Evolutionary conservation across 2,797 vertebrate genomes (phyloP).

Genomic region (Pantherophis alleghaniensis): DNA sequence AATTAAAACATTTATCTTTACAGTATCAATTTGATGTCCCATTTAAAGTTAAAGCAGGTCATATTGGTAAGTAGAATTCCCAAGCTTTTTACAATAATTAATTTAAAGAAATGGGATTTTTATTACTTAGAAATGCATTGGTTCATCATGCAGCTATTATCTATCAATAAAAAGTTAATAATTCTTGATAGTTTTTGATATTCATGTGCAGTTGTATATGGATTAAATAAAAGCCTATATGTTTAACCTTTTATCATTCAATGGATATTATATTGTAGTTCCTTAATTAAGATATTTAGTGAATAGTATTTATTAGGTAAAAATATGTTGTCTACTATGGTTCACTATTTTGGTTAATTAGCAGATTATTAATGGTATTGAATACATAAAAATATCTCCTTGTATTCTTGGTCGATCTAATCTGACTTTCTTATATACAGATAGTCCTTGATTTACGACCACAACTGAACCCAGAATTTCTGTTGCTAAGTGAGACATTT

Average conservation of each 20-base stretch:
- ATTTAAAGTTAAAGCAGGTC: slow-evolving; percentile 94
- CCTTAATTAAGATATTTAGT: not conserved
- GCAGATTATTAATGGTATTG: not conserved
- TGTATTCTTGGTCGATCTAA: not conserved
- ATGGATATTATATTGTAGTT: not conserved
- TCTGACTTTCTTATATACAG: not conserved
- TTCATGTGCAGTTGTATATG: not conserved
- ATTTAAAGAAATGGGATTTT: not conserved
- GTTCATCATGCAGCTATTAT: not conserved
- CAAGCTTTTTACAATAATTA: not conserved
- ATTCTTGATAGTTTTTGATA: not conserved
- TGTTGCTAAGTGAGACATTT: too few species aligned
- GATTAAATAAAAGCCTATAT: not conserved
- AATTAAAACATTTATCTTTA: slow-evolving; percentile 45
- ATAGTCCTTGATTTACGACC: too few species aligned
- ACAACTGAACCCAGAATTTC: too few species aligned
- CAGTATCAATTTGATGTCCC: slow-evolving; percentile 97
- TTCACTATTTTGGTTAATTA: not conserved
- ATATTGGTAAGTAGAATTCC: slow-evolving; percentile 84
- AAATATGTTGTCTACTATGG: not conserved
- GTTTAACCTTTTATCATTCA: not conserved
- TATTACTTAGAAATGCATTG: not conserved
- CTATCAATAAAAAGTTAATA: not conserved
- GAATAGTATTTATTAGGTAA: not conserved
- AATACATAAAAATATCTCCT: not conserved